These are phyloP conservation scores for Limnephilus marmoratus DNA, from an alignment of 2,888 invertebrate genomes.

Conservation along the genomic window DNA sequence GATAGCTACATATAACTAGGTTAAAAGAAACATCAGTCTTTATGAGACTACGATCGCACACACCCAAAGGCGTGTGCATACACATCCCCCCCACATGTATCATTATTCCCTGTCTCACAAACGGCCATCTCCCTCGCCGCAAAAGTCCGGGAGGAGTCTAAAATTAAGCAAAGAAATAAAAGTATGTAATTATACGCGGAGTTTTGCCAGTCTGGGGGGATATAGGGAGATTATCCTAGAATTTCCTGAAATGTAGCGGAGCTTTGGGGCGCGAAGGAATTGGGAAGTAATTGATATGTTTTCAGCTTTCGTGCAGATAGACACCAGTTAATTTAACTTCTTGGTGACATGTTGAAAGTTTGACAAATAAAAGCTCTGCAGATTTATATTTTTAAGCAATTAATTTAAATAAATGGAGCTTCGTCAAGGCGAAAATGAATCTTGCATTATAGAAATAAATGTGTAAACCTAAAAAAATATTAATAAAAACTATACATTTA, in stretches of 20 bases:
- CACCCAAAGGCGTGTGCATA: conserved; percentile 28
- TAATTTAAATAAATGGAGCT: no score
- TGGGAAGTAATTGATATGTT: conserved; percentile 38
- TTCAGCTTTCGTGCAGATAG: neutral
- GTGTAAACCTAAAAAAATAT: no score
- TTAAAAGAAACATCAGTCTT: neutral
- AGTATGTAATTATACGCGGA: conserved; percentile 40
- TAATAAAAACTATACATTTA: no score
- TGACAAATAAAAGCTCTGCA: neutral
- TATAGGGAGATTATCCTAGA: neutral
- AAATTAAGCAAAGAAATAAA: conserved; percentile 42
- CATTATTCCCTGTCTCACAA: neutral
- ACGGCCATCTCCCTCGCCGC: conserved; percentile 32
- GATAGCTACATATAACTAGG: conserved; percentile 32
- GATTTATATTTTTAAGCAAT: neutral
- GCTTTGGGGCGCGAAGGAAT: neutral
- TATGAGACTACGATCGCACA: conserved; percentile 16
- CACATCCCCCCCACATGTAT: conserved; percentile 40
- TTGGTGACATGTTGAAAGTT: neutral
- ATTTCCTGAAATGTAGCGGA: conserved; percentile 38
- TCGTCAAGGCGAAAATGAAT: neutral
- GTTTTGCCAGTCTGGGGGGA: conserved; percentile 21
- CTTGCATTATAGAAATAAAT: no score
- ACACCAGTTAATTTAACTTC: conserved; percentile 3
- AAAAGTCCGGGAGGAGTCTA: conserved; percentile 48